phyloP scores from a whole-genome alignment of 2,113 vertebrate genomes.

The Australoheros scitulus region DNA sequence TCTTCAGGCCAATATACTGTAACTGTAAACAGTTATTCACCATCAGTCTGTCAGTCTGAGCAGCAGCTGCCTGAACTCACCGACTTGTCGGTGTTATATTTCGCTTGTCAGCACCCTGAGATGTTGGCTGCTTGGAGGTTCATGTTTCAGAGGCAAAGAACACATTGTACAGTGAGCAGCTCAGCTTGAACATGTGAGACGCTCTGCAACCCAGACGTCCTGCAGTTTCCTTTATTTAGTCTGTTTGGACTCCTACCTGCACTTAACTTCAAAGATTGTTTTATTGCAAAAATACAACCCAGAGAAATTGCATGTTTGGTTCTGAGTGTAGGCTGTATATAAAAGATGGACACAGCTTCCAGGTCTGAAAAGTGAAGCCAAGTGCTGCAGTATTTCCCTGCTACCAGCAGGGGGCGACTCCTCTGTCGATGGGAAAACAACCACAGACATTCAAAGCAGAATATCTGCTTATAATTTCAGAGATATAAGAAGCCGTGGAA shows the following conservation, averaged over 20 bases:
- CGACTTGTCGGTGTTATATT: slow-evolving; percentile 56
- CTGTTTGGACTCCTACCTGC: not conserved
- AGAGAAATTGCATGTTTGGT: not conserved
- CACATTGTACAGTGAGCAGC: slow-evolving; percentile 27
- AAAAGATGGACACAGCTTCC: not conserved
- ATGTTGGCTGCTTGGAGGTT: slow-evolving; percentile 10
- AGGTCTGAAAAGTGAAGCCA: not conserved
- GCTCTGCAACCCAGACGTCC: not conserved
- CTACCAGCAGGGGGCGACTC: not conserved
- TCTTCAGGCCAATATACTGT: not conserved
- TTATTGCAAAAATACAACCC: not conserved
- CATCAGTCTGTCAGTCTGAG: not conserved
- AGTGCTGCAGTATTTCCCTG: not conserved
- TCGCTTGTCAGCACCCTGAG: slow-evolving; percentile 42
- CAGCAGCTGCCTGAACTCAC: slow-evolving; percentile 30
- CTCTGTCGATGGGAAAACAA: not conserved
- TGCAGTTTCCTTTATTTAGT: not conserved
- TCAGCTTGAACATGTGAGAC: not conserved
- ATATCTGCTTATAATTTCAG: no score
- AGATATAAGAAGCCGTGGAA: not conserved
- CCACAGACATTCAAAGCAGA: not conserved
- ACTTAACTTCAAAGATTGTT: not conserved
- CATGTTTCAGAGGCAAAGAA: slow-evolving; percentile 43
- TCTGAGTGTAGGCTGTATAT: not conserved
- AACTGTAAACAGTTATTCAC: not conserved